phyloP scores from a whole-genome alignment of 1,140 invertebrate species.

The Aphaenogaster rudis region DNA sequence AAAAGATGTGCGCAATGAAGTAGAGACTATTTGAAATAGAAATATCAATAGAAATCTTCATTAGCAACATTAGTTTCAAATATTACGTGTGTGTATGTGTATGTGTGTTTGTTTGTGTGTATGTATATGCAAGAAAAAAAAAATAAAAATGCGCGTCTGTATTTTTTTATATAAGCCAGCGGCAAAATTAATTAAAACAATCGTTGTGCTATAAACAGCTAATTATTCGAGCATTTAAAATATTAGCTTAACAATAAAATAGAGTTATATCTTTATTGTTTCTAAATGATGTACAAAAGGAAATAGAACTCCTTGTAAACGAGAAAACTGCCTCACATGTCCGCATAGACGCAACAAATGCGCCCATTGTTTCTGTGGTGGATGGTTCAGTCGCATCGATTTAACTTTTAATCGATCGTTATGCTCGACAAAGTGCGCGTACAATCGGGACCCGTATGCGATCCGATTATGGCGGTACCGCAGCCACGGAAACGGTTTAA shows the following conservation, averaged over 20 bases:
- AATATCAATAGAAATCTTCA: neutral
- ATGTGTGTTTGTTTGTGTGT: too few relatives aligned
- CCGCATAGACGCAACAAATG: neutral
- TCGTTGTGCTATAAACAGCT: neutral
- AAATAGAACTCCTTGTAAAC: neutral
- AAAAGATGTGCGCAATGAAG: neutral
- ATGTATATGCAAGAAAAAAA: too few relatives aligned
- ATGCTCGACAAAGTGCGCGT: conserved; percentile 37
- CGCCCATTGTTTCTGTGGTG: conserved; percentile 1
- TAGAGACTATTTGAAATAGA: neutral
- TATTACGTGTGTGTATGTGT: too few relatives aligned
- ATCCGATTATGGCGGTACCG: conserved; percentile 27
- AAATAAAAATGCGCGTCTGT: too few relatives aligned
- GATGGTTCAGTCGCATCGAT: neutral
- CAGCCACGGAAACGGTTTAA: conserved; percentile 71
- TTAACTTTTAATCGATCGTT: conserved; percentile 49
- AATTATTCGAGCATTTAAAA: neutral
- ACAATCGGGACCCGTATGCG: neutral
- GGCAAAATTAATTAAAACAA: neutral
- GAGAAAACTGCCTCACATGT: neutral
- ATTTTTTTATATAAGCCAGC: neutral
- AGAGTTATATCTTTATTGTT: neutral
- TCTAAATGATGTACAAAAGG: neutral
- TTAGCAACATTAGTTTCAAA: neutral
- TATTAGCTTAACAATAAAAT: neutral